Evolutionary conservation across 2,113 vertebrate genomes (phyloP).

Genomic region (Galemys pyrenaicus): DNA sequence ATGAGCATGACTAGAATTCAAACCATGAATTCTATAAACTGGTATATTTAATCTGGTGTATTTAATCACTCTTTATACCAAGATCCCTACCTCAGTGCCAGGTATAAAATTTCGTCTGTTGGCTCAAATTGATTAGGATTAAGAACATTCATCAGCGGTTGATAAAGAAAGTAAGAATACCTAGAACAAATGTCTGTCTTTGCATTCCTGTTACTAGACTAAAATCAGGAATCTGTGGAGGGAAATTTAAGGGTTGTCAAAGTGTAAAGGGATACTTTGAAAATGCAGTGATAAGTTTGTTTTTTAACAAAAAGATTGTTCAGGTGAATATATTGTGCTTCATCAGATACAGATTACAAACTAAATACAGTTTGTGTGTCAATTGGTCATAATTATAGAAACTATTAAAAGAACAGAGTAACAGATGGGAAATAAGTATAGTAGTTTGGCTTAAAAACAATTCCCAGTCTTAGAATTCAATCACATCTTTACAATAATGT

Average conservation of each 20-base stretch:
- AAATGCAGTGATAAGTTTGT: not conserved
- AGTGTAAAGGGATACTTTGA: not conserved
- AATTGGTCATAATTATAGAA: not conserved
- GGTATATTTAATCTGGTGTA: not conserved
- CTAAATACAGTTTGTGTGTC: not conserved
- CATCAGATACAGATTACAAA: not conserved
- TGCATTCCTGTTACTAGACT: not conserved
- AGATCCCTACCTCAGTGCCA: not conserved
- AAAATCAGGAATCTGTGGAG: not conserved
- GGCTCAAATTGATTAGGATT: not conserved
- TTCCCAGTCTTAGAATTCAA: not conserved
- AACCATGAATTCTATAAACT: not conserved
- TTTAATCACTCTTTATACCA: not conserved
- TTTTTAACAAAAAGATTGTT: not conserved
- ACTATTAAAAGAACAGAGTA: not conserved
- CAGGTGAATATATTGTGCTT: not conserved
- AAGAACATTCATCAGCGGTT: not conserved
- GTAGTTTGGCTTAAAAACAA: not conserved
- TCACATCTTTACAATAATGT: not conserved
- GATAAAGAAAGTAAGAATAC: not conserved
- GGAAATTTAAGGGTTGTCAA: rapidly evolving
- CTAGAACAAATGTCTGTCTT: not conserved
- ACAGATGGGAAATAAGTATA: not conserved
- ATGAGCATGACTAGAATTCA: not conserved
- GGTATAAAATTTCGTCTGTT: not conserved